Base-by-base conservation (phyloP, 2,797 vertebrate genomes). In the Coracias cyanogaster region DNA sequence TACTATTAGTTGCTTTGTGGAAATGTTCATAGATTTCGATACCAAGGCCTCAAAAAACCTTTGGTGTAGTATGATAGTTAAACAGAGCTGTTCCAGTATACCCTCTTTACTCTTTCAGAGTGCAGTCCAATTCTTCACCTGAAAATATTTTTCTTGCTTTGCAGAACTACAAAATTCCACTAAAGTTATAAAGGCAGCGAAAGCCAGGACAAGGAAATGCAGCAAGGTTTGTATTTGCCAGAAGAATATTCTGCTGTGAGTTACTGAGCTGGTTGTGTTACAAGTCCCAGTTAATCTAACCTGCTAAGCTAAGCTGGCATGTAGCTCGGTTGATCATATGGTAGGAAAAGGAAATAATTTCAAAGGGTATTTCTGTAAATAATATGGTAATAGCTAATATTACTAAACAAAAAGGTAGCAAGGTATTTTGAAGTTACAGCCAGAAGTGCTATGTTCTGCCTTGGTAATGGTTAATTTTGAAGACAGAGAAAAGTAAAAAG, bases 131-230 rank as follows among this genome's bases (percentile, higher is more conserved):
- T 91, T 89, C n/a, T 66, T 93, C 57, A 45, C 9, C 51, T 93
- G 62, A 82, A 79, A 87, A 55, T 86, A 55, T 62, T 92, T 15
- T 89, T 85, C 82, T 76, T 96, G 78, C 57, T 96, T 98, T 96
- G 93, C 98, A 99, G 99, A 99, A 90, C 98, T 98, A 64, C 98
- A 98, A 49, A 98, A 97, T 95, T 97, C 98, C 81, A 96, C 98
- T 79, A 98, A 98, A 98, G 98, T 99, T 66, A 98, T 99, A 94
- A 99, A 98, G 88, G 98, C 98, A 51, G 98, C 91, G 71, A 99
- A 99, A 97, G 97, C 98, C 54, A 98, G 98, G 94, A 91, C 98
- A 86, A 99, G 98, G 96, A 99, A 99, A 96, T 94, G 97, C 91
- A 98, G 97, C 97, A 99, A 99, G 99, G 99, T 99, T 98, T 97